Base-by-base conservation (phyloP, 37 sponge, comb jelly and placozoan genomes). In the Hormiphora californensis region DNA sequence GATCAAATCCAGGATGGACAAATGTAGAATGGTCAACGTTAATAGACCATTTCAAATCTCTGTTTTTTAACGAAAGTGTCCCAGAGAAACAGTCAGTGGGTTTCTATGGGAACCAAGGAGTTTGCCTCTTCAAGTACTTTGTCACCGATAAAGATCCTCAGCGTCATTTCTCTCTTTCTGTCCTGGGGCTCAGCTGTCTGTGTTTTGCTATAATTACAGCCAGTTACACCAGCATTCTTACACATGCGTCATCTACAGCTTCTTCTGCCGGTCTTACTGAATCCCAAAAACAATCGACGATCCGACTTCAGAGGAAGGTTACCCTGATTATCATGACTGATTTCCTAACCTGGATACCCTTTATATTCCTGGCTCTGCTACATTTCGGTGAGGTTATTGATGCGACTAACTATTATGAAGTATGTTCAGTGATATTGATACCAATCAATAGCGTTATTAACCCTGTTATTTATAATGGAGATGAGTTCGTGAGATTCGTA, bases 81-180 rank as follows among this genome's bases (percentile, higher is more conserved):
- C 21, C 38, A 4, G 2, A n/a, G 1, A 9, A 28, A n/a, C 0
- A 4, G n/a, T n/a, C 25, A 40, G 25, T 73, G 1, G 81, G 81
- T 36, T 73, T 73, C 25, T 73, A 73, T 73, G 81, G 81, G 22
- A 73, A 73, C 25, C 81, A 73, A 40, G 81, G 81, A 5, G 81
- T 73, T 3, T 73, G 81, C 25, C 25, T 73, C 7, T 73, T 73
- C 46, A 73, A 73, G 25, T 73, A 73, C 25, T 73, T 73, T 73
- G 81, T 73, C 4, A 73, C 41, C 4, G 30, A 23, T 43, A 15
- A 37, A 5, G 81, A 73, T 73, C 81, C 81, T 11, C 81, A 73
- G 22, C 7, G 40, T 1, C 46, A 21, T 7, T 73, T 73, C 25
- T 73, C 81, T 40, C 9, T 73, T 22, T 43, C 44, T 0, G 43